Base-by-base conservation (phyloP, 23 tunicate genomes). In the Phallusia fumigata region DNA sequence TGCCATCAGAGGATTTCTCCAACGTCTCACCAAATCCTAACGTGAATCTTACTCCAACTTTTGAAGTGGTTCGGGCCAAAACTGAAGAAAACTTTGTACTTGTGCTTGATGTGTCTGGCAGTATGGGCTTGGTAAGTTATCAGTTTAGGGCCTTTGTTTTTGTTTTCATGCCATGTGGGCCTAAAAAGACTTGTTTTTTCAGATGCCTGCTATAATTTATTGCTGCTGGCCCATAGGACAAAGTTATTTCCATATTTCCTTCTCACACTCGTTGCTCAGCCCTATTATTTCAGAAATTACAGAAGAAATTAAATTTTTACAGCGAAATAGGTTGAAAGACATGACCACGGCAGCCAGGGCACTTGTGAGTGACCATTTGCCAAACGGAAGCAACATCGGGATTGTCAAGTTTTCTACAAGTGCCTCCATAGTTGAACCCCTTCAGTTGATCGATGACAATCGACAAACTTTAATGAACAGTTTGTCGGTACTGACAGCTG, bases 71-170 rank as follows among this genome's bases (percentile, higher is more conserved):
- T 26, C 65, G 50, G 36, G 52, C 64, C 16, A 31, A 36, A 18
- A 16, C 74, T 19, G 32, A 26, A 24, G 31, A 72, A 53, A 75
- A 82, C 33, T 86, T 53, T 53, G 96, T 91, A 19, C 73, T 91
- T 32, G 96, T 91, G 0, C 76, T 91, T 18, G 96, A 91, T 74
- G 79, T 52, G 26, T 91, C 96, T 2, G 90, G 90, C 28, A 91
- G 96, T 76, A 91, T 91, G 96, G 13, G 6, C 0, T 79, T 78
- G 85, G 47, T 40, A 40, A 40, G 47, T 85, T 79, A 13, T 51
- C 18, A 51, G 18, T 51, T 15, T 51, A 51, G 18, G 15, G 58
- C 58, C 15, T 51, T 51, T 51, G n/a, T n/a, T n/a, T n/a, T n/a
- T n/a, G n/a, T n/a, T n/a, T n/a, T n/a, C n/a, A n/a, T n/a, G n/a